Conservation (phyloP, 2,113 vertebrate genomes). For the Drymodes brunneopygia region DNA sequence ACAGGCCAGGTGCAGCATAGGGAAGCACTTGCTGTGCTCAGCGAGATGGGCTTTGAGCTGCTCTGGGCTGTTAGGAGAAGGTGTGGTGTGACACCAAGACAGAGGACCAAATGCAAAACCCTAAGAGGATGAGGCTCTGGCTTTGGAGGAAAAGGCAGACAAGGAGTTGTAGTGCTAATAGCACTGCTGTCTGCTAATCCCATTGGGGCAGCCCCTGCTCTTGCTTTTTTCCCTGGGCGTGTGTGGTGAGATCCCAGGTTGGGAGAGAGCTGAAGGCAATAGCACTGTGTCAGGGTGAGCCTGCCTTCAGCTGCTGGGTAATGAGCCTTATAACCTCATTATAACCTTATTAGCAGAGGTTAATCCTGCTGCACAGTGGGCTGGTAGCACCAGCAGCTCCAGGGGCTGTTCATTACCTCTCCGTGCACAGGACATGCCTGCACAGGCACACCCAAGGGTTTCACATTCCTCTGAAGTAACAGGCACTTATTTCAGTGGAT, state of each 20-base stretch:
- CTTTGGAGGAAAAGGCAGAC: neutral
- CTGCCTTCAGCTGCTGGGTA: neutral
- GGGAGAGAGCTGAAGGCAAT: neutral
- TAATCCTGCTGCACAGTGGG: neutral
- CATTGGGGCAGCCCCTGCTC: neutral
- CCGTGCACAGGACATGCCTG: neutral
- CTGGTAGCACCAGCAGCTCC: neutral
- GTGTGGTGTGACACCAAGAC: neutral
- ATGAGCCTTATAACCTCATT: neutral
- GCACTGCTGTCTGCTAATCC: neutral
- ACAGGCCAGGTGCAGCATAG: accelerated
- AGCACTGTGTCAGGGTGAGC: neutral
- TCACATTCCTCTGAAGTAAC: neutral
- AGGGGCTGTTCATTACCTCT: neutral
- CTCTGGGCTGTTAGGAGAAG: neutral
- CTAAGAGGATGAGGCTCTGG: neutral
- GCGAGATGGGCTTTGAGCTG: neutral
- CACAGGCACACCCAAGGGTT: neutral
- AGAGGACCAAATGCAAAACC: neutral
- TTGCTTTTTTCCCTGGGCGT: neutral
- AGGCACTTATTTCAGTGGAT: neutral
- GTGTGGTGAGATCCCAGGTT: neutral
- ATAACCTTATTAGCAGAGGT: neutral
- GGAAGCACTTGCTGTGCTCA: neutral
- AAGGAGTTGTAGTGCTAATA: neutral